Evolutionary conservation across 1,140 invertebrate species (phyloP), one percentile per base, ranked within the genome.

Genomic region (Lasioglossum albipes): DNA sequence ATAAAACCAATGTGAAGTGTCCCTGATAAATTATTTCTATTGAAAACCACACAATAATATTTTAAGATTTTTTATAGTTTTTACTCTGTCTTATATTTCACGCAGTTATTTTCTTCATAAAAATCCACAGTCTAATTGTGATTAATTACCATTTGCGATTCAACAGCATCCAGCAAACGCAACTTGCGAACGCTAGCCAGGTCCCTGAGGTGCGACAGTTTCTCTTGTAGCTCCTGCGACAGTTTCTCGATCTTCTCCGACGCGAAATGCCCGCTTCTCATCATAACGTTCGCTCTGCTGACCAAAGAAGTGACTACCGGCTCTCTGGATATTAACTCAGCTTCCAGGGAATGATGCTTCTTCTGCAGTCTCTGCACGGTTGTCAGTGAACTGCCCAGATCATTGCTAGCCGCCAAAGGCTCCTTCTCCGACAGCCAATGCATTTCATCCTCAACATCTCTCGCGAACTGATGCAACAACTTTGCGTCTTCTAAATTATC

Each of bases 291-390:
- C 0, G 97, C 97, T 73, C 97, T 94, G 7, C 94, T 95, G 9
- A 95, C 93, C 10, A 98, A 92, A 0, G 95, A 95, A 16, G 95
- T 92, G 4, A 98, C 95, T 2, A 98, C 95, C 0, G 97, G 96
- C 91, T 98, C 97, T 86, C 97, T 95, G 12, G 96, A 96, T 49
- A 95, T 94, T 13, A 98, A 93, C 93, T 98, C 97, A 0, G 97
- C 96, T 90, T 98, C 97, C 7, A 98, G 89, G 2, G 95, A 95
- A 84, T 97, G 95, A 93, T 99, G 98, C 92, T 99, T 99, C 94
- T 99, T 99, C 88, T 99, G 98, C 66, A 99, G 93, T 88, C 97
- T 97, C 90, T 99, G 98, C 0, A 99, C 98, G n/a, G 97, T 96
- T 31, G 97, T 96, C 61, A 99, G 92, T 89, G 97, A 95, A 89